Conservation (phyloP, 2,888 invertebrate species). For the Drosophila testacea region DNA sequence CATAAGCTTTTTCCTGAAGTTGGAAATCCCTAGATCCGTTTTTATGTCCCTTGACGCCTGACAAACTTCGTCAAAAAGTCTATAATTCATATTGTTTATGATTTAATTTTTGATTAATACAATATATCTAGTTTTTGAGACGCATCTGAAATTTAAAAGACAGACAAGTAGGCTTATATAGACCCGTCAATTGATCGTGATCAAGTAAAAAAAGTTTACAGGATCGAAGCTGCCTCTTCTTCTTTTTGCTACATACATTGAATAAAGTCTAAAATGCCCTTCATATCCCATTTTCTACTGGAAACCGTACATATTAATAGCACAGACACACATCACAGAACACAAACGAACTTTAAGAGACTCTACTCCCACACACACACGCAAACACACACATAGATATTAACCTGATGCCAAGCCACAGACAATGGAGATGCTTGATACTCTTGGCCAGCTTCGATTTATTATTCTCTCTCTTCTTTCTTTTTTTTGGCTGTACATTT, state of each 20-base stretch:
- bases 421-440: conserved; percentile 32
- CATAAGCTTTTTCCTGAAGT: too few species aligned
- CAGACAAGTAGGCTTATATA: background rate
- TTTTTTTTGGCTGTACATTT: conserved; percentile 17
- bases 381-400: background rate
- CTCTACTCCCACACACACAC: background rate
- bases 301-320: background rate
- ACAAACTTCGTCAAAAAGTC: too few species aligned
- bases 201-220: background rate
- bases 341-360: background rate
- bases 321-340: background rate
- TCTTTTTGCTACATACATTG: background rate
- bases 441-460: conserved; percentile 34
- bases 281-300: background rate
- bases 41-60: too few species aligned
- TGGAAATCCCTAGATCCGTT: too few species aligned
- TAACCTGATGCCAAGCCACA: conserved; percentile 34
- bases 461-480: conserved; percentile 17
- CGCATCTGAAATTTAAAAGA: too few species aligned
- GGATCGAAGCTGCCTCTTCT: too few species aligned
- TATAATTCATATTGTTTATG: too few species aligned
- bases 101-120: too few species aligned
- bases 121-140: background rate
- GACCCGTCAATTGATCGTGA: background rate
- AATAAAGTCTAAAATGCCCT: background rate